These are phyloP conservation scores for Tridacna gigas DNA, from an alignment of 2,888 invertebrate genomes.

Conservation along the genomic window DNA sequence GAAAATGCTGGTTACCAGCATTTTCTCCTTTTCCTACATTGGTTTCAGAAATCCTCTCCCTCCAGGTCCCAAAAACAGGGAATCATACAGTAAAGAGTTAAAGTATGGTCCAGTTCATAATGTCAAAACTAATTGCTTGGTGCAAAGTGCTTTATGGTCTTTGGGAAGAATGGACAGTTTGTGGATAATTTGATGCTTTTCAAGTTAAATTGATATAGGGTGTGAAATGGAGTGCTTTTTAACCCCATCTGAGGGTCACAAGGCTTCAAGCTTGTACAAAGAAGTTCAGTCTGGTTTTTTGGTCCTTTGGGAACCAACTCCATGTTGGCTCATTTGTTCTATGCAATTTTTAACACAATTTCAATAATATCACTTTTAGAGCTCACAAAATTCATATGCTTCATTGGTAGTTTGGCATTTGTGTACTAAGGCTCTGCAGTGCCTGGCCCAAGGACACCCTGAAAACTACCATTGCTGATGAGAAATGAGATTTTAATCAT, in stretches of 20 bases:
- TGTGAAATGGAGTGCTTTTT: conserved; percentile 38
- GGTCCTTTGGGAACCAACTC: too few species aligned
- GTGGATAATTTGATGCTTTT: conserved; percentile 30
- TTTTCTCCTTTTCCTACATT: background rate
- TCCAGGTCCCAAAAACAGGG: background rate
- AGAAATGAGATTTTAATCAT: too few species aligned
- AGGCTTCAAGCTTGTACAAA: too few species aligned
- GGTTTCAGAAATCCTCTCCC: background rate
- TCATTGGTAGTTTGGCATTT: too few species aligned
- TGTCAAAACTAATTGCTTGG: conserved; percentile 48
- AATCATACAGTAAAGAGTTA: background rate
- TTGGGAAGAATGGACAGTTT: conserved; percentile 36
- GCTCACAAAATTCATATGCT: too few species aligned
- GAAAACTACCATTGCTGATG: too few species aligned
- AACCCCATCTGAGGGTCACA: background rate
- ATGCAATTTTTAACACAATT: too few species aligned
- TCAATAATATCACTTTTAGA: too few species aligned
- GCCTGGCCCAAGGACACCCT: too few species aligned
- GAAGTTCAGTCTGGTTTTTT: too few species aligned
- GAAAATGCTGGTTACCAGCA: background rate
- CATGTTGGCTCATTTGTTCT: too few species aligned
- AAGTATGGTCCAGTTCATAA: conserved; percentile 44
- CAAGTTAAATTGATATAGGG: conserved; percentile 54
- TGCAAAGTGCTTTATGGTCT: conserved; percentile 51
- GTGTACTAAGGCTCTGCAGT: too few species aligned